A percentile compares a stretch with the other conserved stretches of the same genome.
These are phyloP conservation scores for Galeopsomyia nigrocyanea DNA, from an alignment of 2,888 invertebrate genomes.

Conservation along the genomic window DNA sequence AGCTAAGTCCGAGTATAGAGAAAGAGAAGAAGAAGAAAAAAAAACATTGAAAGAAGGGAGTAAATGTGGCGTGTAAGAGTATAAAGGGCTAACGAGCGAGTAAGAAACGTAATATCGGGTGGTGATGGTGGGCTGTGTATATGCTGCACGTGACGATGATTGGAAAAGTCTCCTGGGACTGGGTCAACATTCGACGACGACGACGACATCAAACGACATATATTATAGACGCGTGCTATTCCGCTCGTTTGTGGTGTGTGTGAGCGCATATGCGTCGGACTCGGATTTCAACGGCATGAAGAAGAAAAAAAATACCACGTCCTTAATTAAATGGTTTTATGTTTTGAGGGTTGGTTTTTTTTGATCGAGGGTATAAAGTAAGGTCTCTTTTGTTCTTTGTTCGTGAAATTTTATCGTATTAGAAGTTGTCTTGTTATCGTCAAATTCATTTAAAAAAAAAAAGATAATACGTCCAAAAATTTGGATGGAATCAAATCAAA, in stretches of 20 bases:
- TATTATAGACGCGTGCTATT: slow-evolving; percentile 1
- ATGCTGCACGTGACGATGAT: slow-evolving; percentile 43
- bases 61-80: no score
- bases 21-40: no score
- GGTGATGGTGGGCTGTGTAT: no score
- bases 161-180: slow-evolving; percentile 39
- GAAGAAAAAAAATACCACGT: background rate
- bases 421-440: no score
- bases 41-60: no score
- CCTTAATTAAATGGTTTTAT: slow-evolving; percentile 21
- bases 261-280: background rate
- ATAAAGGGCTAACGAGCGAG: slow-evolving; percentile 23
- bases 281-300: slow-evolving; percentile 23
- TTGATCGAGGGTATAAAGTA: no score
- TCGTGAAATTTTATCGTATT: no score
- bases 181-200: slow-evolving; percentile 32
- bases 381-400: no score
- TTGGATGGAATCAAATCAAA: no score
- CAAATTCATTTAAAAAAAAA: no score
- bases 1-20: background rate
- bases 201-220: slow-evolving; percentile 34
- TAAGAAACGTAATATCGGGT: slow-evolving; percentile 35
- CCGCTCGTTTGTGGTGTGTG: slow-evolving; percentile 9
- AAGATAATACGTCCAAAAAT: no score
- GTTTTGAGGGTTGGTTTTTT: no score